A percentile compares a stretch with the other conserved stretches of the same genome.
Evolutionary conservation across 2,113 vertebrate species (phyloP).

Genomic region (Electrona antarctica): DNA sequence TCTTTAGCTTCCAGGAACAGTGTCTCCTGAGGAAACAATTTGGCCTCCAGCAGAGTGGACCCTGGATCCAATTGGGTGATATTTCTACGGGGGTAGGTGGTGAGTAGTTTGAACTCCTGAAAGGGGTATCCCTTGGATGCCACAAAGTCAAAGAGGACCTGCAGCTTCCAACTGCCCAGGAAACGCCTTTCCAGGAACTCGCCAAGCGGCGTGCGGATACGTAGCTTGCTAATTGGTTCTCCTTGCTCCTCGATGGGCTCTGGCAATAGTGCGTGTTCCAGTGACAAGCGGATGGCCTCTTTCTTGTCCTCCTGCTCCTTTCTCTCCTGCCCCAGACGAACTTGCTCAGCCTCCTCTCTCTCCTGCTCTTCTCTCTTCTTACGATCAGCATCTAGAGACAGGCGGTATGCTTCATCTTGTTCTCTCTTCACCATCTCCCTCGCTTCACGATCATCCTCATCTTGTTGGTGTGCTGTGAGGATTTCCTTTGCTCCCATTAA

Average conservation of each 20-base stretch:
- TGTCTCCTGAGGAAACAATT: no score
- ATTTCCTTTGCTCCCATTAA: slow-evolving; percentile 99
- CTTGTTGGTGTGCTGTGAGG: slow-evolving; percentile 97
- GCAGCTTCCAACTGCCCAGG: slow-evolving; percentile 92
- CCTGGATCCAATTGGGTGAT: slow-evolving; percentile 60
- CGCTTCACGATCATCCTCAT: slow-evolving; percentile 99
- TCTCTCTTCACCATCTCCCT: slow-evolving; percentile 5
- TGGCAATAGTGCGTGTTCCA: slow-evolving; percentile 93
- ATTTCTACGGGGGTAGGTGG: slow-evolving; percentile 99
- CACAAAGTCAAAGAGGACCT: slow-evolving; percentile 98
- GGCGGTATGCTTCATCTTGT: no score
- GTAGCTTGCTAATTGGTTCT: slow-evolving; percentile 93
- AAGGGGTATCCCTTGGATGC: slow-evolving; percentile 97
- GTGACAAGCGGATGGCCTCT: slow-evolving; percentile 95
- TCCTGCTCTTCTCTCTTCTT: no score
- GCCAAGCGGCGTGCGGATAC: slow-evolving; percentile 94
- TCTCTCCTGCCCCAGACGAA: no score
- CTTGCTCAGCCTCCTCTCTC: no score
- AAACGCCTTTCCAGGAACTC: slow-evolving; percentile 96
- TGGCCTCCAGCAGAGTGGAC: no score
- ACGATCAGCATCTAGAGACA: no score
- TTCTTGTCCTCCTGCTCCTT: no score
- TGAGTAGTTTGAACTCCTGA: slow-evolving; percentile 97
- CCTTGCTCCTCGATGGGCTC: slow-evolving; percentile 89
- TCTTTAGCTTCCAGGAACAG: no score